Conservation (phyloP, 2,113 vertebrate species). For the Silurus asotus region DNA sequence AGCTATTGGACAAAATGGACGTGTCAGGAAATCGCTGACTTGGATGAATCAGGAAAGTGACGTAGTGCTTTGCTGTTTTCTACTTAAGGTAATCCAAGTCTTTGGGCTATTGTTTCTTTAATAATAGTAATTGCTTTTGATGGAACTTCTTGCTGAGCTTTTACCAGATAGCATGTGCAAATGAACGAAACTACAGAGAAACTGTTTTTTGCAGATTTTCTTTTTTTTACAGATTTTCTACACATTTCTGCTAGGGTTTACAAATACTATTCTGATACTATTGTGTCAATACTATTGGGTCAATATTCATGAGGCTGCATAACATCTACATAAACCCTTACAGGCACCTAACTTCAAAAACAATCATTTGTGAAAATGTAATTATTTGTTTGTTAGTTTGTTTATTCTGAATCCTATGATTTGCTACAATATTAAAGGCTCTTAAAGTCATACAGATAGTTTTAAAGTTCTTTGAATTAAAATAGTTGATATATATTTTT, state of each 20-base stretch:
- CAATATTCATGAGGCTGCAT: not conserved
- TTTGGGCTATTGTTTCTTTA: constrained; percentile 62
- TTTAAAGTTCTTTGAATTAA: not conserved
- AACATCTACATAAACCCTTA: not conserved
- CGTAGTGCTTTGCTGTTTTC: constrained; percentile 60
- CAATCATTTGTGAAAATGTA: not conserved
- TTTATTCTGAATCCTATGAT: not conserved
- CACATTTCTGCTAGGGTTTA: no score
- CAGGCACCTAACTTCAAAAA: not conserved
- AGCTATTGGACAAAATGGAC: constrained; percentile 66
- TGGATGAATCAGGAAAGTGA: constrained; percentile 67
- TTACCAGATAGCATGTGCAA: not conserved
- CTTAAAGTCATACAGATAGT: not conserved
- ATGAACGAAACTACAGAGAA: not conserved
- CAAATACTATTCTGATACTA: no score
- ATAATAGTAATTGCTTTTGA: constrained; percentile 41
- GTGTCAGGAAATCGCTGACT: constrained; percentile 75
- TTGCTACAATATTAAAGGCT: not conserved
- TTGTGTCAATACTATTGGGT: no score
- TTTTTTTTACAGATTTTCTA: no score
- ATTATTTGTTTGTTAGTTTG: not conserved
- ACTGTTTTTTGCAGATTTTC: not conserved
- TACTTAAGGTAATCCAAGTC: constrained; percentile 60
- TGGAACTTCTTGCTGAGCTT: constrained; percentile 25
- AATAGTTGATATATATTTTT: not conserved